Base-by-base conservation (phyloP, 2,888 invertebrate genomes). In the Augochlorella aurata region DNA sequence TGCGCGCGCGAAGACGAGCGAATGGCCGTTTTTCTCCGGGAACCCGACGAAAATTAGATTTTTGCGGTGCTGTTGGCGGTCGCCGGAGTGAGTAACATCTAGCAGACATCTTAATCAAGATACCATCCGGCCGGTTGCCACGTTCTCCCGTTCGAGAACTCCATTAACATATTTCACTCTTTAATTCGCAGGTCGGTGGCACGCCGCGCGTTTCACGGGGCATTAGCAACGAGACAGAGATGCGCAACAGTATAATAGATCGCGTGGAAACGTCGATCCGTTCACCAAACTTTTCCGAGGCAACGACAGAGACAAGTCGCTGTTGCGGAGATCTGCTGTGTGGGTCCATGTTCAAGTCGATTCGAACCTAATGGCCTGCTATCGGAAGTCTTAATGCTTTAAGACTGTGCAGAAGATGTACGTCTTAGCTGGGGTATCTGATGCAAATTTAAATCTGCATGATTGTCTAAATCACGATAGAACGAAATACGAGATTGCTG, bases 111-210 rank as follows among this genome's bases (percentile, higher is more conserved):
- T 91, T 90, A 90, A 91, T 91, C 90, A 90, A 90, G 91, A 91
- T 90, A 90, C 87, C 89, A 91, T 90, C 90, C 89, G 75, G 73
- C 65, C 79, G 58, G 74, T 61, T 84, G 63, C 75, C 44, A 75
- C 73, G 50, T 76, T 80, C 74, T 73, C 78, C 79, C 73, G 69
- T 75, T 78, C 73, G 81, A 73, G 82, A 88, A 90, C 90, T 90
- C 91, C 91, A 91, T 91, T 91, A 91, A 91, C 91, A 91, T 91
- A 91, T 91, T 91, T 91, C 90, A 91, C 88, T 90, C 88, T 90
- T 91, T 90, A 91, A 91, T 90, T 91, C 88, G 87, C 85, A 83
- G 87, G 84, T 47, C 68, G 83, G 79, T 86, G 85, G 88, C 85
- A 86, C 84, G 85, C 86, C 79, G 86, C 88, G 90, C 88, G 89